Conservation (phyloP, 2,113 vertebrate species). For the Gymnobelideus leadbeateri region DNA sequence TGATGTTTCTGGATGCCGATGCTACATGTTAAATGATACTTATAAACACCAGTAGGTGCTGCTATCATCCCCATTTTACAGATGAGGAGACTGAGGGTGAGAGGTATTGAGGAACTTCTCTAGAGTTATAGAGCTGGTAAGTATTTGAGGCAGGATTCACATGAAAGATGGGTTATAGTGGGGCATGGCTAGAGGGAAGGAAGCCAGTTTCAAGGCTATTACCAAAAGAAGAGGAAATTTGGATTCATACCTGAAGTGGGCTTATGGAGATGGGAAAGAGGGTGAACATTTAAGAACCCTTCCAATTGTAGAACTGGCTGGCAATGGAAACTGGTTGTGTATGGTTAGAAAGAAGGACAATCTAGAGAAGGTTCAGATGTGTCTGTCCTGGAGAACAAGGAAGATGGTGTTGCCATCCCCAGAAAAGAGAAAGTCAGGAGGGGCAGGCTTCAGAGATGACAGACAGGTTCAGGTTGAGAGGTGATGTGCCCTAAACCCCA, state of each 20-base stretch:
- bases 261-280: not conserved
- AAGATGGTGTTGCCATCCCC: not conserved
- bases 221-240: not conserved
- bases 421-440: not conserved
- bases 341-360: not conserved
- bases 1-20: not conserved
- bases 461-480: too few relatives aligned
- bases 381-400: not conserved
- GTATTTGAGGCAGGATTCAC: not conserved
- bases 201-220: not conserved
- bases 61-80: not conserved
- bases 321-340: not conserved
- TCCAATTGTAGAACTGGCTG: not conserved
- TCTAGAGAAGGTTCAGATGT: not conserved
- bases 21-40: too few relatives aligned
- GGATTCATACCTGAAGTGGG: not conserved
- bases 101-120: not conserved
- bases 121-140: not conserved
- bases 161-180: not conserved
- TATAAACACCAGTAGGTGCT: not conserved
- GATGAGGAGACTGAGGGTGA: not conserved
- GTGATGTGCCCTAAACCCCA: not conserved
- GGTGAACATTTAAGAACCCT: not conserved
- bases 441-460: not conserved
- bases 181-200: not conserved